phyloP scores from a whole-genome alignment of 2,888 invertebrate genomes.

The Xestobium rufovillosum region DNA sequence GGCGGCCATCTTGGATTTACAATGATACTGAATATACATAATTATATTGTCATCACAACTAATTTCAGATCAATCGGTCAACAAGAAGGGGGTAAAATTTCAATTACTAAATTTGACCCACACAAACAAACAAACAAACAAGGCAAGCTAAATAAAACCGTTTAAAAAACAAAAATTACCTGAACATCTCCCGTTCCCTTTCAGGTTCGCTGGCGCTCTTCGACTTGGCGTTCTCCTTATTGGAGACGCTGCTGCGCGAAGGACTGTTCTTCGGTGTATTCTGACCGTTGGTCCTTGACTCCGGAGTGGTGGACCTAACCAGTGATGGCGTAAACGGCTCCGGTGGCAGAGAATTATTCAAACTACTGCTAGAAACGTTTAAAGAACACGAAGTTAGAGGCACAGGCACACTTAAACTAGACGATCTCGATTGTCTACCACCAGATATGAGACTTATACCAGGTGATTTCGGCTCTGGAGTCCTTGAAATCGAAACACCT shows the following conservation, averaged over 20 bases:
- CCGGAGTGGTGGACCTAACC: constrained; percentile 39
- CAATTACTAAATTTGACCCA: no score
- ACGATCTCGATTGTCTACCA: constrained; percentile 46
- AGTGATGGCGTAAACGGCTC: constrained; percentile 40
- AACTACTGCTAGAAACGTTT: constrained; percentile 39
- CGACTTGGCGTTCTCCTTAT: constrained; percentile 39
- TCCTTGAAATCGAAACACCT: constrained; percentile 50
- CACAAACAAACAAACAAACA: no score
- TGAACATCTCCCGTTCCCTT: constrained; percentile 46
- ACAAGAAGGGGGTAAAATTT: no score
- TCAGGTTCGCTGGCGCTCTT: constrained; percentile 49
- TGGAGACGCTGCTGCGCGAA: constrained; percentile 29
- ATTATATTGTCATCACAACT: no score
- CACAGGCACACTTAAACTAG: constrained; percentile 46
- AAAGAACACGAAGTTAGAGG: constrained; percentile 39
- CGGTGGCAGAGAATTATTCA: constrained; percentile 34
- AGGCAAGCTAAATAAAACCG: no score
- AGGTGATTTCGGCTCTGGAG: constrained; percentile 46
- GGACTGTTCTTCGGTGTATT: constrained; percentile 29
- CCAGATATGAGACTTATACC: constrained; percentile 37
- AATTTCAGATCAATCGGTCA: no score
- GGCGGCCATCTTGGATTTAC: no score
- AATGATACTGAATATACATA: no score
- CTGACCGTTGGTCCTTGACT: constrained; percentile 27
- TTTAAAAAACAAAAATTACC: no score